Base-by-base conservation (phyloP, 1,140 invertebrate genomes). In the Leptinotarsa texana region DNA sequence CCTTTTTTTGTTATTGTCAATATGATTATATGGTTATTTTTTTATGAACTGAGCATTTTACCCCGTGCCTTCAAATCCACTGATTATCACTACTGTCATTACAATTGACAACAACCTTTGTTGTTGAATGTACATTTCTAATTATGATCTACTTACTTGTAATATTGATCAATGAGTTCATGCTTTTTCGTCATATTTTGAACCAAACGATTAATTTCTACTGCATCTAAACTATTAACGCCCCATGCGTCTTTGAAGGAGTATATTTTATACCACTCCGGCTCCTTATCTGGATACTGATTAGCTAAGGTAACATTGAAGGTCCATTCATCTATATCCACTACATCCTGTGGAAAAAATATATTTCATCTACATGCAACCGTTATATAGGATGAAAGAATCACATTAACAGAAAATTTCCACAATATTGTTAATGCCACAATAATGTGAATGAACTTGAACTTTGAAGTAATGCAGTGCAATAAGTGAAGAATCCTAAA, bases 301-400 rank as follows among this genome's bases (percentile, higher is more conserved):
- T 96, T 96, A 0, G 94, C 94, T 84, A 90, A 86, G 0, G 92
- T 94, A 2, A 96, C 80, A 83, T 96, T 94, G 78, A 93, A 91
- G 2, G 91, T 91, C 86, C 91, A 96, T 21, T 92, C 94, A 5
- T 91, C 87, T 63, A 90, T 89, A 82, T 95, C 91, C 42, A 90
- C 76, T 1, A 94, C 88, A 79, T 86, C 86, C 92, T 92, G 82
- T 24, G 24, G 24, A 4, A 24, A 24, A 24, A 24, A 24, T 24
- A 24, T 24, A 24, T 24, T 24, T 24, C 4, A 24, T 24, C 24
- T 24, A 24, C 24, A 24, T 24, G 24, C 24, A 24, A 24, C 24
- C 0, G 3, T 24, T 24, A 24, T 24, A 24, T 24, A 24, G 24
- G 24, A 24, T 24, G 24, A 24, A 24, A 24, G 3, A 24, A 24